Conservation (phyloP, 2,888 invertebrate species). For the Pheosia gnoma region DNA sequence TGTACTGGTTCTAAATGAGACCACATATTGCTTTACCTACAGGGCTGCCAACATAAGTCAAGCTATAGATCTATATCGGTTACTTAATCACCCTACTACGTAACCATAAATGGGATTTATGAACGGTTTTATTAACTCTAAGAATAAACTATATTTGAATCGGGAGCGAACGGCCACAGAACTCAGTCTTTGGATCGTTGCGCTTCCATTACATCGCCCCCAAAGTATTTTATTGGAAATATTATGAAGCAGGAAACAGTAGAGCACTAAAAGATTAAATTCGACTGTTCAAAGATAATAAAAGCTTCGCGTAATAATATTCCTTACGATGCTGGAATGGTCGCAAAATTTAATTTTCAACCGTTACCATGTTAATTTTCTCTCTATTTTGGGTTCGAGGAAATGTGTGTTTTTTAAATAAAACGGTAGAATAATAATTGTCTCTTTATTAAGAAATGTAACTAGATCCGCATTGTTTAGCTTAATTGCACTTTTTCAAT, state of each 20-base stretch:
- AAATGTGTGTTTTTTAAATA: too few relatives aligned
- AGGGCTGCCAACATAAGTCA: slow-evolving; percentile 21
- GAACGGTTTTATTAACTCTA: slow-evolving; percentile 46
- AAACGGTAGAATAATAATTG: too few relatives aligned
- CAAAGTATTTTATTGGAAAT: slow-evolving; percentile 26
- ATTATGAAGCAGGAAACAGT: slow-evolving; percentile 13
- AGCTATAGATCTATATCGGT: slow-evolving; percentile 37
- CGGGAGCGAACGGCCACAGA: slow-evolving; percentile 17
- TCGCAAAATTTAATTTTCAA: neutral
- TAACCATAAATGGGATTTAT: slow-evolving; percentile 46
- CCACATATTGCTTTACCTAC: slow-evolving; percentile 18
- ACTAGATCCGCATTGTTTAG: too few relatives aligned
- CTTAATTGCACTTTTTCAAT: too few relatives aligned
- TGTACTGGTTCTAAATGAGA: neutral
- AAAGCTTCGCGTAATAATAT: slow-evolving; percentile 9
- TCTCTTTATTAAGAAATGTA: too few relatives aligned
- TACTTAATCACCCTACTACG: slow-evolving; percentile 32
- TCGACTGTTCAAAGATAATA: slow-evolving; percentile 7
- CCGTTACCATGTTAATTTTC: neutral
- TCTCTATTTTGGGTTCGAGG: neutral
- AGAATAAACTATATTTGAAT: slow-evolving; percentile 42
- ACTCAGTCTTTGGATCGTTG: slow-evolving; percentile 15
- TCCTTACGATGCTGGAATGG: neutral
- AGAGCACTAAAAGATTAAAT: slow-evolving; percentile 13
- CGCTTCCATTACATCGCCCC: slow-evolving; percentile 12